Percentiles rank a stretch among this genome's conserved stretches.
Conservation (phyloP, 2,888 invertebrate genomes). For the Pterostichus madidus region DNA sequence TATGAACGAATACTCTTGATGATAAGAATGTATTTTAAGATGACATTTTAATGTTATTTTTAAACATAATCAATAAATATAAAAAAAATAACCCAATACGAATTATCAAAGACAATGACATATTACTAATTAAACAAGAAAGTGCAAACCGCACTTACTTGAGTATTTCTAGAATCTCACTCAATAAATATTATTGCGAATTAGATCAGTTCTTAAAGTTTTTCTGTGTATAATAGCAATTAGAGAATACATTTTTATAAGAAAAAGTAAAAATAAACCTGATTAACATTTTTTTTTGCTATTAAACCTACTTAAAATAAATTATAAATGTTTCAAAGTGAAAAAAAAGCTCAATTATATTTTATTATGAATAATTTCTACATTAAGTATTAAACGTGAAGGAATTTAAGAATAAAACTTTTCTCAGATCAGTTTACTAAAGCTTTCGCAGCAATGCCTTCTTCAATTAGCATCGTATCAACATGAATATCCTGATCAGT, state of each 20-base stretch:
- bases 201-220: too few relatives aligned
- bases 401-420: too few relatives aligned
- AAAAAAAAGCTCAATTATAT: too few relatives aligned
- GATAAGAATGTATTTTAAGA: background rate
- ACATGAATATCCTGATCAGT: slow-evolving; percentile 84
- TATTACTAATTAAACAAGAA: slow-evolving; percentile 27
- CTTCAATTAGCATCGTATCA: slow-evolving; percentile 82
- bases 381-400: too few relatives aligned
- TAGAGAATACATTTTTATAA: too few relatives aligned
- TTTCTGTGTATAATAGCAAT: too few relatives aligned
- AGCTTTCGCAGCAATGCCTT: slow-evolving; percentile 76
- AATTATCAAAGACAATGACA: slow-evolving; percentile 13
- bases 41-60: background rate
- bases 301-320: too few relatives aligned
- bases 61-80: slow-evolving; percentile 21
- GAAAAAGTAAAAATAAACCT: too few relatives aligned
- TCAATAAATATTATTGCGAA: too few relatives aligned
- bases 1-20: background rate
- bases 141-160: background rate
- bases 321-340: too few relatives aligned
- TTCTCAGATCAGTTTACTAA: background rate
- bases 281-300: too few relatives aligned
- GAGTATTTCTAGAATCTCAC: background rate
- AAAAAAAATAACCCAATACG: slow-evolving; percentile 6
- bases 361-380: too few relatives aligned